Conservation (phyloP, 2,113 vertebrate genomes). For the Psophia crepitans region DNA sequence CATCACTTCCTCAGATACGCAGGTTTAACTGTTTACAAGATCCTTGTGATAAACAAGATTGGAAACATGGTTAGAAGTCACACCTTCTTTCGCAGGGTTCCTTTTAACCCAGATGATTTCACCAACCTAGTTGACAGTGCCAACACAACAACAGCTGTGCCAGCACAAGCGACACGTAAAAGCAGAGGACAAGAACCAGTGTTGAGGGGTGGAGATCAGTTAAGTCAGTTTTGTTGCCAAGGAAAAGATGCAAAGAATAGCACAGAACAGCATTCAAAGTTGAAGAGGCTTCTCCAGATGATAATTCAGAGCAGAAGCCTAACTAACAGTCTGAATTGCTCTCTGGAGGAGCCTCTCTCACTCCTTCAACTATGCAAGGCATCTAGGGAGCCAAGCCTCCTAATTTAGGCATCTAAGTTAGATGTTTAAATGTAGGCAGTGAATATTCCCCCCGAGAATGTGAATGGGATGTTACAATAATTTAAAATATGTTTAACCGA, state of each 20-base stretch:
- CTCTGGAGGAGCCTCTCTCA: constrained; percentile 48
- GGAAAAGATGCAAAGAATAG: constrained; percentile 35
- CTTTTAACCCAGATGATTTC: neutral
- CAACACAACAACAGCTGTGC: neutral
- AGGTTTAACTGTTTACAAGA: neutral
- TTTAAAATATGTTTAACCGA: constrained; percentile 7
- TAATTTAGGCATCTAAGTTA: constrained; percentile 37
- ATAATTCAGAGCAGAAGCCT: constrained; percentile 53
- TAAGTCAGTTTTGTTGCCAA: neutral
- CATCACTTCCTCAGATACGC: neutral
- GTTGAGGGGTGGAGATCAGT: neutral
- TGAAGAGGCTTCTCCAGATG: constrained; percentile 41
- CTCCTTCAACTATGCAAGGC: constrained; percentile 23
- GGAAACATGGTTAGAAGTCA: neutral
- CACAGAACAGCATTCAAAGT: constrained; percentile 5
- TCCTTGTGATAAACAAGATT: neutral
- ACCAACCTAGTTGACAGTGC: neutral
- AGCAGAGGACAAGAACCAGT: neutral
- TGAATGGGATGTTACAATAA: neutral
- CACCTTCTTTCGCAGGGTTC: neutral
- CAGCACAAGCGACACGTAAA: neutral
- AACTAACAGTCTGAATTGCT: constrained; percentile 35
- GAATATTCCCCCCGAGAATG: neutral
- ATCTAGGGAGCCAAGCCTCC: constrained; percentile 37
- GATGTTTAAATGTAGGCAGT: neutral